Evolutionary conservation across 2,113 vertebrate species (phyloP), one percentile per base, ranked within the genome.

Genomic region (Pelmatolapia mariae): DNA sequence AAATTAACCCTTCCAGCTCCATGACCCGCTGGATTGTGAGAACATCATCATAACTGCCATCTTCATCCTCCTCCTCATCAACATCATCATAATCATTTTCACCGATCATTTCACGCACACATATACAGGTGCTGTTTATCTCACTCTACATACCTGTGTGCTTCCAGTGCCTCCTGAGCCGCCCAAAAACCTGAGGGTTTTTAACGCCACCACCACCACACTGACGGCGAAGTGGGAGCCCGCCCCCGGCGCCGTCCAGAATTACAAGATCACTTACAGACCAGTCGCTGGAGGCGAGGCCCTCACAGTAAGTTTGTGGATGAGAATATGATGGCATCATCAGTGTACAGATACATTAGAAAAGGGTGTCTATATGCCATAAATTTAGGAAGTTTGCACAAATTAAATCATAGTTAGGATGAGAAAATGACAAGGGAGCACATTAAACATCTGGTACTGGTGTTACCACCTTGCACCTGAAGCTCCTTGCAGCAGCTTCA

Each of bases 171-270:
- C 95, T 33, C 96, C 93, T 19, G 97, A 96, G 85, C 97, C 98
- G 5, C 99, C 99, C 24, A 94, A 96, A 33, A 99, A 99, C 92
- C 93, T 99, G 84, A 97, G 97, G 84, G 97, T 99, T 8, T 97
- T 98, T 89, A 99, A 99, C 24, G 97, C 97, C 85, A 98, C 98
- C 66, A 97, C 97, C 22, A 96, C 96, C 89, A 95, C 97, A 43
- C 92, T 99, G 92, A 96, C 98, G 0, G 96, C 97, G 18, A 98
- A 97, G 93, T 99, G 98, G 99, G 98, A 99, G 63, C 95, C 96
- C 3, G 98, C 98, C 50, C 97, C 96, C 4, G 98, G 98, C 3
- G 94, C 96, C 8, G 98, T 98, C 76, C 97, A 97, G 94, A 97
- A 96, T 93, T 99, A 99, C 94, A 97, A 94, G 91, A 94, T 99